phyloP scores from a whole-genome alignment of 2,888 invertebrate species.

The Drosophila quinaria region DNA sequence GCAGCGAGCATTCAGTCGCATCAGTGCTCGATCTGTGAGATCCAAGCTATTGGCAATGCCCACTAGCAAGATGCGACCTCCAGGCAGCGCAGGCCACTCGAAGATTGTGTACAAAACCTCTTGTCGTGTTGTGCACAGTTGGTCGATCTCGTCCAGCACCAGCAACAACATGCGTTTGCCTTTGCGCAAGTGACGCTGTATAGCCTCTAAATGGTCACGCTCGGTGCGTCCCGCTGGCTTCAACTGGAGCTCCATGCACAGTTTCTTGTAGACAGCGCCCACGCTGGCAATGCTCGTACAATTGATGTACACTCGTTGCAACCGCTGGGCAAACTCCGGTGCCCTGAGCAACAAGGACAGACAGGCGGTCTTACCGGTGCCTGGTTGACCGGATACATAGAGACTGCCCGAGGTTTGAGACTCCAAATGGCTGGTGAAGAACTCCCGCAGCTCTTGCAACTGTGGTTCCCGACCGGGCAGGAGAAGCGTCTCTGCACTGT shows the following conservation, averaged over 20 bases:
- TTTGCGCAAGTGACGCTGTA: conserved; percentile 90
- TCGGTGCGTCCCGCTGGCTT: conserved; percentile 88
- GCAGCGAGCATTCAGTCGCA: conserved; percentile 92
- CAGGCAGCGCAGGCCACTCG: conserved; percentile 93
- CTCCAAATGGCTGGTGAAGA: conserved; percentile 89
- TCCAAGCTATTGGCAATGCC: conserved; percentile 98
- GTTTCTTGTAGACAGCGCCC: conserved; percentile 91
- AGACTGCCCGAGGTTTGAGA: conserved; percentile 91
- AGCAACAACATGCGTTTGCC: conserved; percentile 91
- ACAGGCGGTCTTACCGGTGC: conserved; percentile 97
- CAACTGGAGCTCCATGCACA: conserved; percentile 90
- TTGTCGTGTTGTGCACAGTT: conserved; percentile 92
- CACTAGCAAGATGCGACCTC: conserved; percentile 91
- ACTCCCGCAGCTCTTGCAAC: conserved; percentile 89
- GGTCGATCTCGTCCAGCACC: conserved; percentile 98
- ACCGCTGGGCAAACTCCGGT: conserved; percentile 86
- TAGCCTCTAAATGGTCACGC: conserved; percentile 88
- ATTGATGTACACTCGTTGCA: conserved; percentile 90
- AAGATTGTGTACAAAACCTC: conserved; percentile 96
- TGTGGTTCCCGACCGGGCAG: conserved; percentile 94
- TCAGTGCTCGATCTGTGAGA: conserved; percentile 95
- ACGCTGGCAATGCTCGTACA: conserved; percentile 96
- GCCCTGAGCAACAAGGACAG: conserved; percentile 91
- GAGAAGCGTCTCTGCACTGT: conserved; percentile 85
- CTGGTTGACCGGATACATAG: conserved; percentile 98